Evolutionary conservation across 1,140 invertebrate species (phyloP), one percentile per base, ranked within the genome.

Genomic region (Leptonema lineaticorne): DNA sequence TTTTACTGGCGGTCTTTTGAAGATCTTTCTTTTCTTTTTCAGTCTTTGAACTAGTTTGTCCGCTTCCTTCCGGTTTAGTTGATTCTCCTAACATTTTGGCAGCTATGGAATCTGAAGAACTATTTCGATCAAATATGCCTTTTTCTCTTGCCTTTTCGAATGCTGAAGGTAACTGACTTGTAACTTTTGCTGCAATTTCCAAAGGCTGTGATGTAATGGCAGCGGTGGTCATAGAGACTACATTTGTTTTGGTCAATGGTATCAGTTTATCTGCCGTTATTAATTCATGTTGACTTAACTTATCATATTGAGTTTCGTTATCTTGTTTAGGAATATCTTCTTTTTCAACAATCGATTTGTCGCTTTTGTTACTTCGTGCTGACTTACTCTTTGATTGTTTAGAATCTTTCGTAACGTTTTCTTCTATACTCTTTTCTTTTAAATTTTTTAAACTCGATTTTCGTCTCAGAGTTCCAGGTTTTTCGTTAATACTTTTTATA

Each of bases 161-260:
- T 28, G 78, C 75, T 29, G 76, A 71, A 29, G 82, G 81, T 33
- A 82, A 65, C 68, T 83, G 81, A 67, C 82, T 84, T 0, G 82
- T 83, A 11, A 83, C 80, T 45, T 76, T 82, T 24, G 79, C 76
- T 2, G 82, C 82, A 18, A 83, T 79, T 74, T 82, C 80, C 68
- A 83, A 74, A 20, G 81, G 83, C 48, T 83, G 81, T 8, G 82
- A 78, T 30, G 83, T 82, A 28, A 83, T 83, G 27, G 82, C 82
- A 4, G 82, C 82, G 6, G 82, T 83, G 5, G 82, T 83, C 82
- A 84, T 84, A 20, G 82, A 84, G 28, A 84, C 76, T 37, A 83
- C 74, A 71, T 77, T 83, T 69, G 78, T 79, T 70, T 82, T 83
- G 4, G 81, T 83, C 24, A 83, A 62, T 48, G 82, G 78, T 27